Conservation (phyloP, 2,888 invertebrate species). For the Spodoptera picta region DNA sequence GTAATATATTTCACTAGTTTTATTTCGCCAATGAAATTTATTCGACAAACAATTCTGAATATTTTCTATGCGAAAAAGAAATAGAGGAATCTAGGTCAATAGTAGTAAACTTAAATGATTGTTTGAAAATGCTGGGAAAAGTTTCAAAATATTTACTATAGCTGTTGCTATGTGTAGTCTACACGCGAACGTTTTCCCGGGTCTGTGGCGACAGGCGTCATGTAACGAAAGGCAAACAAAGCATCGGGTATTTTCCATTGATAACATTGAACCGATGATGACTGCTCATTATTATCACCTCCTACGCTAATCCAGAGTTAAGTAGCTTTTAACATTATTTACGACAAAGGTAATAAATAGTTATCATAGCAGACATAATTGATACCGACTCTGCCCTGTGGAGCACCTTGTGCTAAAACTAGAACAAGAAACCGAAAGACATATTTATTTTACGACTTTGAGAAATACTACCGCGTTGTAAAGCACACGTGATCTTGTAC, state of each 20-base stretch:
- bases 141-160: constrained; percentile 42
- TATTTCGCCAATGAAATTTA: constrained; percentile 31
- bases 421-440: constrained; percentile 27
- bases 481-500: constrained; percentile 27
- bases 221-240: too few species aligned
- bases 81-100: constrained; percentile 34
- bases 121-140: constrained; percentile 24
- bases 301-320: constrained; percentile 12
- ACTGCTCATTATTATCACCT: constrained; percentile 1
- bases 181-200: constrained; percentile 6
- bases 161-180: constrained; percentile 10
- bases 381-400: constrained; percentile 16
- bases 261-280: neutral
- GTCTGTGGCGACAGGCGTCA: neutral
- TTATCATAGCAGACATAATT: constrained; percentile 24
- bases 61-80: constrained; percentile 26
- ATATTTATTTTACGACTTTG: constrained; percentile 38
- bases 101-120: constrained; percentile 32
- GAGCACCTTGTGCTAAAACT: constrained; percentile 19
- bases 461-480: constrained; percentile 35
- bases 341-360: constrained; percentile 33
- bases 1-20: constrained; percentile 32
- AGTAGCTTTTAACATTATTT: constrained; percentile 22
- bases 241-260: too few species aligned
- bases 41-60: constrained; percentile 24